Evolutionary conservation across 2,113 vertebrate species (phyloP).

Genomic region (Peucedramus taeniatus): DNA sequence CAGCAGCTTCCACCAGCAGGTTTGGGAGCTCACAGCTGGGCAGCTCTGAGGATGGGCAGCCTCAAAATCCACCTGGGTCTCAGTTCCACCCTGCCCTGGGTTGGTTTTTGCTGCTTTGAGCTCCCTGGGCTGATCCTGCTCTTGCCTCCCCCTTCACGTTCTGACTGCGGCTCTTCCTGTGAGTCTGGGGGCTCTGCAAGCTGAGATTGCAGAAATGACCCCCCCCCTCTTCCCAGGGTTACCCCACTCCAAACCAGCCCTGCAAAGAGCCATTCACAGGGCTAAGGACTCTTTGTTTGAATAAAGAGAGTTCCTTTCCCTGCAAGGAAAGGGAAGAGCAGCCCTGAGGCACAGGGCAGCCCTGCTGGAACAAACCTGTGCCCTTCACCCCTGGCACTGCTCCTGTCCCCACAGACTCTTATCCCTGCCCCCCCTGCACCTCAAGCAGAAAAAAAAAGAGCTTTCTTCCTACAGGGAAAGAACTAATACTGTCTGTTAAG

Average conservation of each 20-base stretch:
- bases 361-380: not conserved
- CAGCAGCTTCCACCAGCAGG: not conserved
- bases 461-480: not conserved
- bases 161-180: not conserved
- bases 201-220: not conserved
- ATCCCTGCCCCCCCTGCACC: not conserved
- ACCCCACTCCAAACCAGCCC: not conserved
- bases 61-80: not conserved
- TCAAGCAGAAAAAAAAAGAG: rapidly evolving
- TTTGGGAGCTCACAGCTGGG: not conserved
- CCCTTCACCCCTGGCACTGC: not conserved
- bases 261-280: not conserved
- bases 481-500: not conserved
- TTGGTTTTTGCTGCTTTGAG: not conserved
- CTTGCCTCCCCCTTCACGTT: not conserved
- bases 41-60: not conserved
- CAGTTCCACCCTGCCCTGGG: not conserved
- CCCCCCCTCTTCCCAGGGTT: not conserved
- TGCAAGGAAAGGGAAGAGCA: not conserved
- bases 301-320: too few relatives aligned
- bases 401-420: not conserved
- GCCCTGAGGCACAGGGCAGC: not conserved
- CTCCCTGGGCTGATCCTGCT: not conserved
- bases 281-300: too few relatives aligned
- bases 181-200: not conserved